Evolutionary conservation across 1,140 invertebrate species (phyloP).

Genomic region (Dinothrombium tinctorium): DNA sequence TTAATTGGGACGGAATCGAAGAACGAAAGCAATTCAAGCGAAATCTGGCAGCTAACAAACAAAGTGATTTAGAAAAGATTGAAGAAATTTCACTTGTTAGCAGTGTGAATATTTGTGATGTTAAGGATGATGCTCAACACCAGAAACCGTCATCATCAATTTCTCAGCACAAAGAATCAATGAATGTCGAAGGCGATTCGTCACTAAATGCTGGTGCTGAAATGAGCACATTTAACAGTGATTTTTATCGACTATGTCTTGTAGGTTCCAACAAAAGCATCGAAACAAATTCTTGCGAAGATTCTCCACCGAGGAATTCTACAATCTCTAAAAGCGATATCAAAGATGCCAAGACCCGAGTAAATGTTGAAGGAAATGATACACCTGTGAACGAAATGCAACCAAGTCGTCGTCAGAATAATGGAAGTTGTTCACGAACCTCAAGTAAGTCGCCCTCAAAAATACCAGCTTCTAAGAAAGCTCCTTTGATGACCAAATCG

Average conservation of each 20-base stretch:
- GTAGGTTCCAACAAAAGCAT: conserved; percentile 52
- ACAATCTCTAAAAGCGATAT: too few species aligned
- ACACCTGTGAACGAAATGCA: background rate
- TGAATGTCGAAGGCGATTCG: too few species aligned
- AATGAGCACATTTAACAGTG: conserved; percentile 42
- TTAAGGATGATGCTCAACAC: too few species aligned
- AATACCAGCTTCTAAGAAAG: too few species aligned
- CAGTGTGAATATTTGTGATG: too few species aligned
- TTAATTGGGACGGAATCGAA: background rate
- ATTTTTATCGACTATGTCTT: conserved; percentile 47
- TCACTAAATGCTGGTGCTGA: too few species aligned
- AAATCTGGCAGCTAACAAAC: background rate
- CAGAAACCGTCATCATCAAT: background rate
- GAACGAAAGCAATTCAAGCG: background rate
- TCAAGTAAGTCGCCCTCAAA: too few species aligned
- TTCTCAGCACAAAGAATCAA: background rate
- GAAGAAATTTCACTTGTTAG: background rate
- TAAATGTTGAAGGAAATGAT: background rate
- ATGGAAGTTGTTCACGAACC: too few species aligned
- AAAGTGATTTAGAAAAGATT: background rate
- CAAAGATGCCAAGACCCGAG: too few species aligned
- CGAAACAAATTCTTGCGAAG: too few species aligned
- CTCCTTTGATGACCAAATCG: too few species aligned
- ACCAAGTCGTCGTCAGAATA: background rate
- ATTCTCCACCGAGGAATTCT: too few species aligned